phyloP scores from a whole-genome alignment of 2,888 invertebrate species.

The Girardia tigrina region DNA sequence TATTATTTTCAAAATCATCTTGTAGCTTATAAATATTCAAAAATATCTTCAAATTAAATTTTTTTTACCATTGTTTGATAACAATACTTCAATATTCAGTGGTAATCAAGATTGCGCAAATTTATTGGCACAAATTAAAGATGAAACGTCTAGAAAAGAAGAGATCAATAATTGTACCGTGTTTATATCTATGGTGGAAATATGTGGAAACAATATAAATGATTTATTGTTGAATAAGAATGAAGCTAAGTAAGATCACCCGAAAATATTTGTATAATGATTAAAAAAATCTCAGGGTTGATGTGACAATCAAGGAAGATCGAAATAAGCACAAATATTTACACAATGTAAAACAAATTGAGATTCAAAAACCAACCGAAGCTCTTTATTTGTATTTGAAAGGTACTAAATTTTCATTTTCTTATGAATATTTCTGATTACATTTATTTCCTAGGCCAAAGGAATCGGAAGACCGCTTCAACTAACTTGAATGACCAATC shows the following conservation, averaged over 20 bases:
- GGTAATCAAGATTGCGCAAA: neutral
- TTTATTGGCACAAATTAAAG: neutral
- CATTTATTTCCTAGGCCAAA: too few species aligned
- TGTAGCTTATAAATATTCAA: too few species aligned
- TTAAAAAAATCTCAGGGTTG: neutral
- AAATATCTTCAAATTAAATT: too few species aligned
- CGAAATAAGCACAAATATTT: neutral
- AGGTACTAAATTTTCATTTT: too few species aligned
- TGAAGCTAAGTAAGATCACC: neutral
- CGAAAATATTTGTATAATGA: too few species aligned
- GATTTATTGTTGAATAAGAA: neutral
- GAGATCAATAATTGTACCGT: neutral
- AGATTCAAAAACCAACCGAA: neutral
- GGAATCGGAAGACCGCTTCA: conserved; percentile 75
- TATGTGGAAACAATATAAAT: neutral
- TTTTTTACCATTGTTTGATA: too few species aligned
- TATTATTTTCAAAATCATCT: too few species aligned
- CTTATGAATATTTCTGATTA: too few species aligned
- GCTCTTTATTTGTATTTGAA: neutral
- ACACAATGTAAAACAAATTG: neutral
- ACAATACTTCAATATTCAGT: too few species aligned
- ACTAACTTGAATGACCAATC: conserved; percentile 84
- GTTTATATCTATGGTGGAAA: neutral
- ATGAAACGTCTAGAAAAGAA: neutral
- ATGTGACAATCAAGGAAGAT: neutral